Evolutionary conservation across 2,888 invertebrate genomes (phyloP).

Genomic region (Stegana nigrithorax): DNA sequence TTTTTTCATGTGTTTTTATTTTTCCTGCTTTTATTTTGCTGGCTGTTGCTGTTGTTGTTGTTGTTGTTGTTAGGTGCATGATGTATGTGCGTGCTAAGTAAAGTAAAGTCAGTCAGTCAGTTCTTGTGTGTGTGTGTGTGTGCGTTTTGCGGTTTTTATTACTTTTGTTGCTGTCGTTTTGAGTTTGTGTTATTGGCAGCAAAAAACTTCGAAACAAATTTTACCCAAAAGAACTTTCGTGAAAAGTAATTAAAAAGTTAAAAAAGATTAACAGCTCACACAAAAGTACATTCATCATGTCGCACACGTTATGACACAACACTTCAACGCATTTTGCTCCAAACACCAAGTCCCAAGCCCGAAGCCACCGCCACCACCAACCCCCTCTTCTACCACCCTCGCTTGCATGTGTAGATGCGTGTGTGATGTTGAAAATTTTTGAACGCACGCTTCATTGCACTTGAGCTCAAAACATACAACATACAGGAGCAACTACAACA

Average conservation of each 20-base stretch:
- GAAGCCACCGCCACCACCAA: no score
- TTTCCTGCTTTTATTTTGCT: constrained; percentile 31
- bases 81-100: no score
- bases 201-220: constrained; percentile 26
- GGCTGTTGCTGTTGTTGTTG: no score
- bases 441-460: not conserved
- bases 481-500: no score
- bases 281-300: not conserved
- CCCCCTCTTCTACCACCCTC: no score
- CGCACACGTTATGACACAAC: not conserved
- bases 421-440: no score
- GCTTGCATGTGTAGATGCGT: no score
- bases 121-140: constrained; percentile 31
- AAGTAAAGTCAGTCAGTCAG: no score
- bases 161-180: not conserved
- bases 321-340: not conserved
- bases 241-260: constrained; percentile 66
- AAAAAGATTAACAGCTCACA: constrained; percentile 59
- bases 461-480: no score
- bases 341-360: constrained; percentile 7
- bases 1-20: constrained; percentile 24
- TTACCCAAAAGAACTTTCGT: constrained; percentile 43
- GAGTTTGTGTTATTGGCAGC: not conserved
- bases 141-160: not conserved
- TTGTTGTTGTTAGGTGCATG: no score